Base-by-base conservation (phyloP, 2,888 invertebrate genomes). In the Agrochola lota region DNA sequence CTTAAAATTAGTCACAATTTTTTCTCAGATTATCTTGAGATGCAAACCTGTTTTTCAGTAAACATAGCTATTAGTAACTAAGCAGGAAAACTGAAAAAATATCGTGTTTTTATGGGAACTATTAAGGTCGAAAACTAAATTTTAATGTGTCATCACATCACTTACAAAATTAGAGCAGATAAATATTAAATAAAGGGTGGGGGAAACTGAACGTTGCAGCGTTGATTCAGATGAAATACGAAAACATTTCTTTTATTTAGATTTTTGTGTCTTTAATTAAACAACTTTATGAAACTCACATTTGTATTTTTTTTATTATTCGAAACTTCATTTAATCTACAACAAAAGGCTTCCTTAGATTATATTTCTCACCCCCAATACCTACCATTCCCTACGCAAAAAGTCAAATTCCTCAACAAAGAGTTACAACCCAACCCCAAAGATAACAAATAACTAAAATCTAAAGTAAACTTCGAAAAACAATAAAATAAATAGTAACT, bases 11-110 rank as follows among this genome's bases (percentile, higher is more conserved):
- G 71, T 71, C 46, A 71, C 40, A 23, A 46, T 49, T 69, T 82
- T 77, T 72, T 84, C 70, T 67, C 46, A 77, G 72, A 71, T 71
- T 63, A 81, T 78, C 64, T 46, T 64, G 46, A 30, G 63, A 70
- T 63, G 26, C 26, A 43, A 82, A 85, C 85, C 40, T 23, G 78
- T 71, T 81, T 68, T 57, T 30, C 57, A 30, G 74, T 49, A 78
- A 81, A 66, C 67, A 69, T 64, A 68, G 20, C 60, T 68, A 77
- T 71, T 43, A 57, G 64, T 43, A 64, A 81, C 69, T 85, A 71
- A 77, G 43, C 62, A 81, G 63, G 49, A 64, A 83, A 81, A 77
- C 43, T 62, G 69, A 84, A 66, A 81, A 69, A 60, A 49, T 26
- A 73, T 76, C 72, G 35, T n/a, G 62, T 66, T 70, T 72, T 62